These are phyloP conservation scores for Pristiophorus japonicus DNA, from an alignment of 2,113 vertebrate species.

Conservation along the genomic window DNA sequence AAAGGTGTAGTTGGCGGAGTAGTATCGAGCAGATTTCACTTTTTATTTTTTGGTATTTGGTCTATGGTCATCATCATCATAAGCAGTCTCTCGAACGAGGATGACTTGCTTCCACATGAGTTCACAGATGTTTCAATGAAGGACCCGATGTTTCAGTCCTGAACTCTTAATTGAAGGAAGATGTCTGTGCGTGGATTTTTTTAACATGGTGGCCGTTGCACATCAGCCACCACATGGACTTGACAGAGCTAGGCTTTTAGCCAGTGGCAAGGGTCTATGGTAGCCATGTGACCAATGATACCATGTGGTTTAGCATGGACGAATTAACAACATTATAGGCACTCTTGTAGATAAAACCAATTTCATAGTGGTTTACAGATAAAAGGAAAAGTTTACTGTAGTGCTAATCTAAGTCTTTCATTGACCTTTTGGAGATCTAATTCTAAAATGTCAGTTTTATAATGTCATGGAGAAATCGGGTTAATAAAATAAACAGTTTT, in stretches of 20 bases:
- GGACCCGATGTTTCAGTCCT: no score
- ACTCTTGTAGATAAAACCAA: not conserved
- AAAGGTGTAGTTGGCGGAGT: not conserved
- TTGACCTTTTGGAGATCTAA: not conserved
- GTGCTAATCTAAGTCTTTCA: not conserved
- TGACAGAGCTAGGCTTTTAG: no score
- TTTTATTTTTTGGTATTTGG: not conserved
- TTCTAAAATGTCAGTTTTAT: slow-evolving; percentile 3
- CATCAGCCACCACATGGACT: no score
- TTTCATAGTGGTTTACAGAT: not conserved
- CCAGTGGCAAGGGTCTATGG: no score
- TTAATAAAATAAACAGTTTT: not conserved
- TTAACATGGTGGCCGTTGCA: no score
- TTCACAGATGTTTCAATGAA: no score
- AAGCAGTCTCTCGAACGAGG: no score
- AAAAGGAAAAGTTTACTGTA: not conserved
- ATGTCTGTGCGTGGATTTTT: no score
- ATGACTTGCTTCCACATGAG: no score
- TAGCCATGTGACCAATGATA: not conserved
- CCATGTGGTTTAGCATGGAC: not conserved
- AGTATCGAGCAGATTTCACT: not conserved
- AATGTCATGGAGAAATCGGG: not conserved
- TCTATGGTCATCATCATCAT: no score
- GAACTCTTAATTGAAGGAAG: no score
- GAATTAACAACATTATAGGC: not conserved